These are phyloP conservation scores for Teleopsis dalmanni DNA, from an alignment of 1,140 invertebrate species.

Conservation along the genomic window DNA sequence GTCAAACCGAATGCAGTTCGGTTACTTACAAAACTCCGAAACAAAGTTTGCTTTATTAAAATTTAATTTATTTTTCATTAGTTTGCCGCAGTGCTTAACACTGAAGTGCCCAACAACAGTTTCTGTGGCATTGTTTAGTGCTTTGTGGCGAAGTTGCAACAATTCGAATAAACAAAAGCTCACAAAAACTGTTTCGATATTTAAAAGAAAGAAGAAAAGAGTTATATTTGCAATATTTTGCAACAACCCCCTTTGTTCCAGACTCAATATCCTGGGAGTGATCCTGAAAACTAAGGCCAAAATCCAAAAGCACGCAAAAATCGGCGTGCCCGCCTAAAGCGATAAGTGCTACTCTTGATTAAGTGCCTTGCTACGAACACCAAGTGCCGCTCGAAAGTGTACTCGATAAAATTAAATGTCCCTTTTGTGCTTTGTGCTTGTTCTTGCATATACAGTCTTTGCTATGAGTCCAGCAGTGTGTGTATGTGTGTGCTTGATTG, in stretches of 20 bases:
- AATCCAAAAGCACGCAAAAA: neutral
- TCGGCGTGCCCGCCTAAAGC: neutral
- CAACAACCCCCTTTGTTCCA: neutral
- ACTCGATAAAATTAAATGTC: conserved; percentile 7
- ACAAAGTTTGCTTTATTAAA: too few species aligned
- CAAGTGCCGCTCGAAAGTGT: neutral
- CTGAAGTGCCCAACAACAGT: too few species aligned
- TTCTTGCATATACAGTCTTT: neutral
- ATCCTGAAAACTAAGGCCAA: conserved; percentile 2
- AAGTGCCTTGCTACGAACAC: conserved; percentile 1
- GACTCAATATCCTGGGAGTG: conserved; percentile 35
- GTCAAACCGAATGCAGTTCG: too few species aligned
- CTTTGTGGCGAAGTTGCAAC: too few species aligned
- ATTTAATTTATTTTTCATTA: too few species aligned
- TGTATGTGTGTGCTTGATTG: conserved; percentile 5
- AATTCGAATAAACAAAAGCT: too few species aligned
- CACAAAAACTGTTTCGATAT: too few species aligned
- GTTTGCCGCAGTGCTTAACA: too few species aligned
- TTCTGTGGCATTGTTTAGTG: too few species aligned
- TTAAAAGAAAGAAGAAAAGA: too few species aligned
- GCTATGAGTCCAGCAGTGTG: neutral
- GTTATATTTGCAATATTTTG: too few species aligned
- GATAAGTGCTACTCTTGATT: conserved; percentile 15
- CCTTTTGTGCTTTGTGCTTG: conserved; percentile 2
- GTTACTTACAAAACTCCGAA: too few species aligned